These are phyloP conservation scores for Dascillus cervinus DNA, from an alignment of 2,888 invertebrate genomes.

Conservation along the genomic window DNA sequence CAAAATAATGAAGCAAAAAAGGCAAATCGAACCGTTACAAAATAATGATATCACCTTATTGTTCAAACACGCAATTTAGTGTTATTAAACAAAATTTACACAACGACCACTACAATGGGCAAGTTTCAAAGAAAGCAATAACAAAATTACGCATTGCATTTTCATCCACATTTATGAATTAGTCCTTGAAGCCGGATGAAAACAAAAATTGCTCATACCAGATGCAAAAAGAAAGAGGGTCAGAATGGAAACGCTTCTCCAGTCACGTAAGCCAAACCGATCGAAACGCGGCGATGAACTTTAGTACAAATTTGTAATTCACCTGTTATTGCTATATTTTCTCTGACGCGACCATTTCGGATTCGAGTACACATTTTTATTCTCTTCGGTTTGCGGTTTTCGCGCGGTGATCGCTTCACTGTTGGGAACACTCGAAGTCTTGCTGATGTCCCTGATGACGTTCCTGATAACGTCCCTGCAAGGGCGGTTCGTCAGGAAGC, in stretches of 20 bases:
- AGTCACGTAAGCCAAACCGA: slow-evolving; percentile 27
- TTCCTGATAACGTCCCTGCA: slow-evolving; percentile 30
- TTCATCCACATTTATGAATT: too few relatives aligned
- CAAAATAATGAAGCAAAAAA: too few relatives aligned
- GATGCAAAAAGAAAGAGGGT: too few relatives aligned
- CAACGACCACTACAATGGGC: too few relatives aligned
- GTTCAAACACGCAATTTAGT: too few relatives aligned
- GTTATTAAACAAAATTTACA: too few relatives aligned
- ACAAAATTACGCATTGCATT: too few relatives aligned
- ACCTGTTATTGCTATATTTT: slow-evolving; percentile 39
- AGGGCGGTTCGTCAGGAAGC: slow-evolving; percentile 10
- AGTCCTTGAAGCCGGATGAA: too few relatives aligned
- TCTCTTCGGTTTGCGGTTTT: slow-evolving; percentile 24
- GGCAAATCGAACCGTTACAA: too few relatives aligned
- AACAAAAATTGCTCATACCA: too few relatives aligned
- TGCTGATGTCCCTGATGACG: slow-evolving; percentile 45
- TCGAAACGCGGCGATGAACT: slow-evolving; percentile 3
- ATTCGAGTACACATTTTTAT: slow-evolving; percentile 2
- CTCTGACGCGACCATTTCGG: slow-evolving; percentile 33
- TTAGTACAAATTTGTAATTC: slow-evolving; percentile 13
- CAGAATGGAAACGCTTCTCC: slow-evolving; percentile 20
- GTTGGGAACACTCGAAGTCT: slow-evolving; percentile 53
- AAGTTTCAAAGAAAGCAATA: too few relatives aligned
- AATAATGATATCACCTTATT: too few relatives aligned
- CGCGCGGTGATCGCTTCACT: slow-evolving; percentile 52